Evolutionary conservation across 2,113 vertebrate species (phyloP).

Genomic region (Misgurnus mizolepis): DNA sequence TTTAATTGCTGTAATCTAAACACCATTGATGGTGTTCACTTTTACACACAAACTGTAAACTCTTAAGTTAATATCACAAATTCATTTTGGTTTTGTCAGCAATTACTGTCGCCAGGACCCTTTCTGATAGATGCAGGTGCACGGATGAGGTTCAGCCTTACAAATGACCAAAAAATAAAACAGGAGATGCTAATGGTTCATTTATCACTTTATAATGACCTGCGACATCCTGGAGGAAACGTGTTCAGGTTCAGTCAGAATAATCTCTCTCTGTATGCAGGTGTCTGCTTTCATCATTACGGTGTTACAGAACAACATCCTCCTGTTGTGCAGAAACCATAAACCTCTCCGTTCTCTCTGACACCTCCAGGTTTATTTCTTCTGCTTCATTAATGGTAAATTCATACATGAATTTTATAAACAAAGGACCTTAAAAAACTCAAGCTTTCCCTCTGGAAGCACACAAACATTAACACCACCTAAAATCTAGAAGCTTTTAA

Average conservation of each 20-base stretch:
- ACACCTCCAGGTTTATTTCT: slow-evolving; percentile 45
- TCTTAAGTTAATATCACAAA: neutral
- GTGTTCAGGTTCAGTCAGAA: slow-evolving; percentile 46
- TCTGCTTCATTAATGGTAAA: slow-evolving; percentile 60
- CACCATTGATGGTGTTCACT: no score
- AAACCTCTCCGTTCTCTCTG: slow-evolving; percentile 58
- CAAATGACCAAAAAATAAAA: neutral
- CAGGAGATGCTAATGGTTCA: neutral
- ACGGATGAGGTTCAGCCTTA: neutral
- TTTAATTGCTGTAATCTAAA: no score
- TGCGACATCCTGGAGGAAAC: neutral
- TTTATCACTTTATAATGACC: neutral
- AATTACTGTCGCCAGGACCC: neutral
- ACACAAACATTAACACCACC: no score
- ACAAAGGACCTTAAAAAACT: slow-evolving; percentile 20
- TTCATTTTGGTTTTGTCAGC: neutral
- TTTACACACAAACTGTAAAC: neutral
- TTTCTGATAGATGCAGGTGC: neutral
- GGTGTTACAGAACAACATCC: slow-evolving; percentile 9
- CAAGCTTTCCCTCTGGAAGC: neutral
- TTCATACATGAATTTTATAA: slow-evolving; percentile 58
- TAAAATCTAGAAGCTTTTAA: no score
- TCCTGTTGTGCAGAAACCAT: slow-evolving; percentile 61
- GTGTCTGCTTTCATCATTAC: slow-evolving; percentile 1
- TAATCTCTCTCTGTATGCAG: slow-evolving; percentile 30